phyloP scores from a whole-genome alignment of 30 jellyfish, hydroid and myxozoan species.

The Catostylus mosaicus region DNA sequence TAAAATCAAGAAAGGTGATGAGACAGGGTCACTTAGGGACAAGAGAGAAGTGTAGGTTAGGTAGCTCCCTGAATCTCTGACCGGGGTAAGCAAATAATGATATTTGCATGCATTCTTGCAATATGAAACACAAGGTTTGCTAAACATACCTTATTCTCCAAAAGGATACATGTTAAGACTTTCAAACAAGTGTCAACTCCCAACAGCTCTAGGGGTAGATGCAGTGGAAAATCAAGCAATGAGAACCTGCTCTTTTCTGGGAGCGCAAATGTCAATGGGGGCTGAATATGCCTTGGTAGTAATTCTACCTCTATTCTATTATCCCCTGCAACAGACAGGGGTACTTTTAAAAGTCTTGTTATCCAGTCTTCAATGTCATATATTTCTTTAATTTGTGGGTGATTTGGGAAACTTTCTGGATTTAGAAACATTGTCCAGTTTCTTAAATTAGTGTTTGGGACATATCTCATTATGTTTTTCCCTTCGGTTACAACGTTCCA shows the following conservation, averaged over 20 bases:
- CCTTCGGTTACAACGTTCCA: slow-evolving; percentile 52
- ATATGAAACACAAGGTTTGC: neutral
- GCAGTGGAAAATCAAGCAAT: slow-evolving; percentile 84
- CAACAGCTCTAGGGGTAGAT: slow-evolving; percentile 81
- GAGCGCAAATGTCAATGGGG: slow-evolving; percentile 94
- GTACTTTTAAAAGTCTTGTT: slow-evolving; percentile 61
- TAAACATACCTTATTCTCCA: slow-evolving; percentile 86
- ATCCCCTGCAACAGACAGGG: slow-evolving; percentile 81
- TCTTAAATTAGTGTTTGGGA: slow-evolving; percentile 41
- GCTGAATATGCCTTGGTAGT: slow-evolving; percentile 91
- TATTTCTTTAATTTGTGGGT: slow-evolving; percentile 47
- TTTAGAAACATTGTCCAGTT: slow-evolving; percentile 65
- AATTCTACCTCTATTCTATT: slow-evolving; percentile 88
- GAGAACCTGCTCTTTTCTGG: slow-evolving; percentile 96
- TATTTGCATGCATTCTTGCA: no score
- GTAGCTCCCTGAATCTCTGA: no score
- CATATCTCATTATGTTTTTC: slow-evolving; percentile 40
- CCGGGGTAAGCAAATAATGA: no score
- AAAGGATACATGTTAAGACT: slow-evolving; percentile 78
- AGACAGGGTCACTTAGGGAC: no score
- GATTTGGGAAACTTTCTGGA: slow-evolving; percentile 30
- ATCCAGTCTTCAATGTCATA: slow-evolving; percentile 85
- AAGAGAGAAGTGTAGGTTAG: no score
- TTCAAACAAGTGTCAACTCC: slow-evolving; percentile 95
- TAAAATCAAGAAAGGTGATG: no score